Evolutionary conservation across 2,888 invertebrate species (phyloP).

Genomic region (Xestobium rufovillosum): DNA sequence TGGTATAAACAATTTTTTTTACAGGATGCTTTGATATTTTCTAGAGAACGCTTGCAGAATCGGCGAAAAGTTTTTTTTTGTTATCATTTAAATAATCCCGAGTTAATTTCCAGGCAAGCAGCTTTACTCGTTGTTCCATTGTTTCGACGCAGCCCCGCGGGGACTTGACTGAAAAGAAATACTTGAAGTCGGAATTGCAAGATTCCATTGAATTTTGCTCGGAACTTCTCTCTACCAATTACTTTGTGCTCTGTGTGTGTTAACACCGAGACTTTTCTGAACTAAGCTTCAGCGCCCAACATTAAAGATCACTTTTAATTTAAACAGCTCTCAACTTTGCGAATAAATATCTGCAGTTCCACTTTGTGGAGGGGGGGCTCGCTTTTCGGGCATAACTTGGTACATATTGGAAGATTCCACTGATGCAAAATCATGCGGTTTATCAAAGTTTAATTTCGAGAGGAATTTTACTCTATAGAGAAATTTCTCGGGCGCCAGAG

Average conservation of each 20-base stretch:
- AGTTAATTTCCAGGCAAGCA: slow-evolving; percentile 3
- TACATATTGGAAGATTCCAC: slow-evolving; percentile 25
- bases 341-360: no score
- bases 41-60: no score
- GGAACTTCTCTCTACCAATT: slow-evolving; percentile 7
- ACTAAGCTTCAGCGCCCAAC: no score
- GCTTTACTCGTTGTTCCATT: slow-evolving; percentile 10
- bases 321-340: no score
- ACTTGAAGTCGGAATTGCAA: slow-evolving; percentile 7
- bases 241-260: slow-evolving; percentile 10
- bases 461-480: slow-evolving; percentile 33
- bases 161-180: background rate
- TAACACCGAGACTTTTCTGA: no score
- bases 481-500: slow-evolving; percentile 29
- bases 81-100: slow-evolving; percentile 10
- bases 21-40: no score
- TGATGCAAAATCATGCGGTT: slow-evolving; percentile 36
- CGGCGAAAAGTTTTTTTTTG: slow-evolving; percentile 5
- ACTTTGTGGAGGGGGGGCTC: background rate
- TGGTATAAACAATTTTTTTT: no score
- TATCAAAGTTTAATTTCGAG: slow-evolving; percentile 36
- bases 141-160: slow-evolving; percentile 8
- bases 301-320: no score
- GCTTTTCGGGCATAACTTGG: background rate
- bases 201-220: background rate